phyloP scores from a whole-genome alignment of 2,888 invertebrate species.

The Netelia melanura region DNA sequence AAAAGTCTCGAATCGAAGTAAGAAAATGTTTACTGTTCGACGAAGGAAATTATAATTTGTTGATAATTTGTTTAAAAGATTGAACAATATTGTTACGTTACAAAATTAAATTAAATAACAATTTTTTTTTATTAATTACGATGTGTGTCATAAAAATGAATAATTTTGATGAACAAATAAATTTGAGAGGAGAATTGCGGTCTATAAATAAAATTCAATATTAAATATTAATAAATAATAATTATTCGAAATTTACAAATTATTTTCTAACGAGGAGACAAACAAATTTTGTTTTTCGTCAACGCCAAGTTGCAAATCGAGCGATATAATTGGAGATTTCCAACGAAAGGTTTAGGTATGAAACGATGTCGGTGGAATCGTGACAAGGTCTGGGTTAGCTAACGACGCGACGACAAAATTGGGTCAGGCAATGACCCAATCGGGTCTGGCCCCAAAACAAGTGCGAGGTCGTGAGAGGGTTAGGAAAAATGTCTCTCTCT shows the following conservation, averaged over 20 bases:
- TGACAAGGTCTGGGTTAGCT: slow-evolving; percentile 62
- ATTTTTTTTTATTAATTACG: too few relatives aligned
- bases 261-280: too few relatives aligned
- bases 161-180: too few relatives aligned
- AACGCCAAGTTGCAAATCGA: not conserved
- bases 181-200: too few relatives aligned
- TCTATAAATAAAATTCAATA: too few relatives aligned
- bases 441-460: slow-evolving; percentile 22
- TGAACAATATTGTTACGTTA: not conserved
- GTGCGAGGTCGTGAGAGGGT: slow-evolving; percentile 5
- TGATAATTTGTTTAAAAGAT: not conserved
- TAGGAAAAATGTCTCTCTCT: slow-evolving; percentile 18
- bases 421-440: slow-evolving; percentile 46
- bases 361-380: slow-evolving; percentile 11
- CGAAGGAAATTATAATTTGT: too few relatives aligned
- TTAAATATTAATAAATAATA: too few relatives aligned
- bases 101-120: not conserved
- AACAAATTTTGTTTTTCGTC: not conserved
- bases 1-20: too few relatives aligned
- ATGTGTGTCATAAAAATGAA: too few relatives aligned
- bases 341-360: not conserved
- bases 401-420: slow-evolving; percentile 35
- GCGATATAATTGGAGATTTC: not conserved
- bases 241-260: too few relatives aligned
- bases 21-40: too few relatives aligned